These are phyloP conservation scores for Phortica magna DNA, from an alignment of 2,888 invertebrate species.

Conservation along the genomic window DNA sequence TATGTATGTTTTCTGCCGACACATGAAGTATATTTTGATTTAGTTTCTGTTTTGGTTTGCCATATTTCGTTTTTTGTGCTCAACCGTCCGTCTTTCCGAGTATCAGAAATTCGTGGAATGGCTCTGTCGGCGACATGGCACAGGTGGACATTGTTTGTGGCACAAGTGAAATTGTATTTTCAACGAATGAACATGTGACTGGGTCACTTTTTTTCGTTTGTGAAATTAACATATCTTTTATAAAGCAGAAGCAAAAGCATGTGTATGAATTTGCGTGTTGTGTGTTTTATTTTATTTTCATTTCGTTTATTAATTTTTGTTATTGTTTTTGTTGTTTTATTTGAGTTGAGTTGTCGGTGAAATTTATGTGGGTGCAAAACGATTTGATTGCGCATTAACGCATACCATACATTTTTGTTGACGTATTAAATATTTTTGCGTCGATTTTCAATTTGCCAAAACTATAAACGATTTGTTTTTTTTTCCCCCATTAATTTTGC, in stretches of 20 bases:
- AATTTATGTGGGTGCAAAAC: slow-evolving; percentile 25
- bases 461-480: background rate
- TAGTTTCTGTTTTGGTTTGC: background rate
- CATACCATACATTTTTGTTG: slow-evolving; percentile 73
- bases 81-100: background rate
- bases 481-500: background rate
- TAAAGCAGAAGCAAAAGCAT: background rate
- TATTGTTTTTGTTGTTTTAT: background rate
- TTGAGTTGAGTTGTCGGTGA: background rate
- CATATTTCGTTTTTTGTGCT: too few species aligned
- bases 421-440: slow-evolving; percentile 71
- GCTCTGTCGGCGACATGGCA: slow-evolving; percentile 31
- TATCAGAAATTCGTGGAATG: slow-evolving; percentile 38
- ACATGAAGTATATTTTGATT: background rate
- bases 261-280: background rate
- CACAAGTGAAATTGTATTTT: background rate
- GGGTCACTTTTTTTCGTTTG: background rate
- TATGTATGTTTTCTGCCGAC: too few species aligned
- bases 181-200: background rate
- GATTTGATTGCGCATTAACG: slow-evolving; percentile 44
- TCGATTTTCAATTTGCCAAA: slow-evolving; percentile 44
- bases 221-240: background rate
- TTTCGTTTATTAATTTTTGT: slow-evolving; percentile 49
- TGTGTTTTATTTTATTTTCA: slow-evolving; percentile 67
- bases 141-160: slow-evolving; percentile 62